Evolutionary conservation across 2,797 vertebrate genomes (phyloP).

Genomic region (Hydrocynus forskahlii): DNA sequence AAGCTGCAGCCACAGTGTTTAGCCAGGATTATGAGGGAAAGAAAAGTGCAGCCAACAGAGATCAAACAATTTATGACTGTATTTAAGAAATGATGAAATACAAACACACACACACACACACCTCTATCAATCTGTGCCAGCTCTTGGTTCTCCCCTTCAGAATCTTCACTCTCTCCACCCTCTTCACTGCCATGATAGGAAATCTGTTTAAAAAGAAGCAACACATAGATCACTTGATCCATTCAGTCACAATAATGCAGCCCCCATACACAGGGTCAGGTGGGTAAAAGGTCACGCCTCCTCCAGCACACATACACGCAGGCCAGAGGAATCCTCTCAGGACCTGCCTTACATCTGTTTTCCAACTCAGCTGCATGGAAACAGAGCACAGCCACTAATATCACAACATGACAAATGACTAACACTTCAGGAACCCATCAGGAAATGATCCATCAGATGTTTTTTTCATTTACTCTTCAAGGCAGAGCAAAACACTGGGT

Average conservation of each 20-base stretch:
- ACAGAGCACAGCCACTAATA: conserved; percentile 11
- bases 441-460: conserved; percentile 20
- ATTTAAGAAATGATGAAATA: neutral
- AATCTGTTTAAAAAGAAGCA: conserved; percentile 78
- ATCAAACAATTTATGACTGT: neutral
- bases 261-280: neutral
- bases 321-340: conserved; percentile 7
- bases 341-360: conserved; percentile 26
- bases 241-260: conserved; percentile 18
- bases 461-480: conserved; percentile 1
- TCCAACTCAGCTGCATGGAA: conserved; percentile 19
- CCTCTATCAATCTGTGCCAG: conserved; percentile 93
- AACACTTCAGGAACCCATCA: conserved; percentile 22
- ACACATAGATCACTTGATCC: conserved; percentile 38
- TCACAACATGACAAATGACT: conserved; percentile 28
- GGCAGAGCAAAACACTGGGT: neutral
- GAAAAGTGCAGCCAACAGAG: neutral
- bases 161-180: conserved; percentile 92
- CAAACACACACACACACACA: conserved; percentile 56
- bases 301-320: conserved; percentile 1
- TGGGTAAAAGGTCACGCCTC: neutral
- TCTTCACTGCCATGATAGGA: conserved; percentile 87
- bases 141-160: conserved; percentile 93
- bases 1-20: neutral
- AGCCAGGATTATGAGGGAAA: neutral